These are phyloP conservation scores for Hypolimnas misippus DNA, from an alignment of 2,888 invertebrate genomes.

Conservation along the genomic window DNA sequence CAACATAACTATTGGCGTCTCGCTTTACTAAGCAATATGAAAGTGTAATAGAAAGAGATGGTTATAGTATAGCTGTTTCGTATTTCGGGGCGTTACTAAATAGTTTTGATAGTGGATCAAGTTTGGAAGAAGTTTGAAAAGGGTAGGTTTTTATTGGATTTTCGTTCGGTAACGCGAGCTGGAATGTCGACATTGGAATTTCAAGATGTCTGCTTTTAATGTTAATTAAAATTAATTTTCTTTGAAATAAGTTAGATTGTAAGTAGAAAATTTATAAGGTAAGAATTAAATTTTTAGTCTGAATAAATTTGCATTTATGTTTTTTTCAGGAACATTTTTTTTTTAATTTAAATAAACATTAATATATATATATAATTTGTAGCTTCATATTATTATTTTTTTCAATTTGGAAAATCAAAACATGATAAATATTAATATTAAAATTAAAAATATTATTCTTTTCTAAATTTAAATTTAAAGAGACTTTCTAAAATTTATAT, in stretches of 20 bases:
- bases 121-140: conserved; percentile 81
- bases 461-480: too few species aligned
- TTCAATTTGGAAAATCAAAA: too few species aligned
- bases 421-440: too few species aligned
- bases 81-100: conserved; percentile 65
- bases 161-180: conserved; percentile 60
- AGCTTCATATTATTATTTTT: too few species aligned
- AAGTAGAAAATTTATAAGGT: neutral
- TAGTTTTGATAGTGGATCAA: conserved; percentile 77
- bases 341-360: too few species aligned
- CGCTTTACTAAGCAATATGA: conserved; percentile 52
- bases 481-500: too few species aligned
- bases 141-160: conserved; percentile 79
- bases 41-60: conserved; percentile 55
- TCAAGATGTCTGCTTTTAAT: conserved; percentile 52
- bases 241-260: neutral
- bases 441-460: too few species aligned
- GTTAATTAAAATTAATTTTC: conserved; percentile 20
- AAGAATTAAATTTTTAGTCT: too few species aligned
- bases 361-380: too few species aligned
- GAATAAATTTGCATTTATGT: too few species aligned
- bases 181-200: conserved; percentile 58
- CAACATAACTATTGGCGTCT: conserved; percentile 62
- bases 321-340: too few species aligned
- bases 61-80: conserved; percentile 49